phyloP scores from a whole-genome alignment of 2,113 vertebrate species.

The Stegastes partitus region DNA sequence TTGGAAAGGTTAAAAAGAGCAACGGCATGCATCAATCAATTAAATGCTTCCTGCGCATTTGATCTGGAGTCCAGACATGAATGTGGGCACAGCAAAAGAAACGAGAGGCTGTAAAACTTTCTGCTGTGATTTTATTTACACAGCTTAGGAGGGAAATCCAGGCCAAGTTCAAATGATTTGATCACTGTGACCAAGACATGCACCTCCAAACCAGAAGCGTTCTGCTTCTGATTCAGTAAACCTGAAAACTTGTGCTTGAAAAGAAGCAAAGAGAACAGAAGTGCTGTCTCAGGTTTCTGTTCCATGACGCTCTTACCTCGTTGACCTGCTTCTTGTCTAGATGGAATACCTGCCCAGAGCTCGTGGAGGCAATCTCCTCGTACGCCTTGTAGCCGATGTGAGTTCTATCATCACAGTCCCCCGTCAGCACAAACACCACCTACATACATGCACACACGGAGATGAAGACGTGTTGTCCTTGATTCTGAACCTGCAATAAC shows the following conservation, averaged over 20 bases:
- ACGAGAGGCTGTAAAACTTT: conserved; percentile 45
- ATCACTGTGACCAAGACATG: conserved; percentile 5
- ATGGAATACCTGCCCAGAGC: conserved; percentile 98
- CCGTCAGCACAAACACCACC: conserved; percentile 98
- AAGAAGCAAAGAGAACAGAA: neutral
- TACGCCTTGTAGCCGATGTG: conserved; percentile 97
- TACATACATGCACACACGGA: conserved; percentile 63
- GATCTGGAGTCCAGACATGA: conserved; percentile 46
- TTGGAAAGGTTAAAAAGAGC: conserved; percentile 54
- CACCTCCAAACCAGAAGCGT: conserved; percentile 9
- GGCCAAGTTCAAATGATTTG: conserved; percentile 14
- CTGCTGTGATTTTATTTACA: conserved; percentile 33
- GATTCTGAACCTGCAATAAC: neutral
- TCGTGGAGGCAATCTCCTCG: conserved; percentile 98
- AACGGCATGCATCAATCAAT: conserved; percentile 51
- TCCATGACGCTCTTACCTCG: conserved; percentile 88
- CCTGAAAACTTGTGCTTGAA: neutral
- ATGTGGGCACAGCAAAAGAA: conserved; percentile 26
- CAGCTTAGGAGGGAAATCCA: neutral
- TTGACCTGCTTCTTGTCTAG: conserved; percentile 99
- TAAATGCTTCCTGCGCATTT: conserved; percentile 47
- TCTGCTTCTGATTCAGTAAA: conserved; percentile 1
- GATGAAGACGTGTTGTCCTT: neutral
- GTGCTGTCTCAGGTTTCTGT: neutral
- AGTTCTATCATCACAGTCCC: conserved; percentile 95